A percentile compares a stretch with the other conserved stretches of the same genome.
These are phyloP conservation scores for Hassar affinis DNA, from an alignment of 2,113 vertebrate species.

Conservation along the genomic window DNA sequence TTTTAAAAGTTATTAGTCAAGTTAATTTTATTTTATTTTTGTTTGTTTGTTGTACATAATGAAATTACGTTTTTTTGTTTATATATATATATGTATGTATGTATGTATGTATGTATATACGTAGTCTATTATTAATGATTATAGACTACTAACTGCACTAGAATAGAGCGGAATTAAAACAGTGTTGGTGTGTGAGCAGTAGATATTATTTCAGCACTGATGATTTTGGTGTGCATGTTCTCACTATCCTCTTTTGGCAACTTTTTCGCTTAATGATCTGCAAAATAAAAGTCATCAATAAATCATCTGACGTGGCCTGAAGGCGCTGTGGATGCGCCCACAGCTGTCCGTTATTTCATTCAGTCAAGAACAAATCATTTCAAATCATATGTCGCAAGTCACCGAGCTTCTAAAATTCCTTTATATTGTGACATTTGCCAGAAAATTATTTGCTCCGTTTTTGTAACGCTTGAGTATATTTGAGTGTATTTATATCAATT, in stretches of 20 bases:
- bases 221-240: neutral
- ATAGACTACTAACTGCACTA: neutral
- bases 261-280: constrained; percentile 3
- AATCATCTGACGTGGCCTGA: neutral
- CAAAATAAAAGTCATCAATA: constrained; percentile 28
- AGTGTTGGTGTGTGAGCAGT: neutral
- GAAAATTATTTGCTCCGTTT: neutral
- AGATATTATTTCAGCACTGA: neutral
- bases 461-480: neutral
- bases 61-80: neutral
- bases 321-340: neutral
- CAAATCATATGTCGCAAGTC: neutral
- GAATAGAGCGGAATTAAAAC: neutral
- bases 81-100: neutral
- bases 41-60: neutral
- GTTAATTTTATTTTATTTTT: neutral
- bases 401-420: neutral
- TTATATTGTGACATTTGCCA: neutral
- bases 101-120: neutral
- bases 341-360: neutral
- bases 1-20: neutral
- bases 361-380: neutral
- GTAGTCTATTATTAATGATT: neutral
- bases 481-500: neutral
- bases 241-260: neutral